Evolutionary conservation across 2,797 vertebrate species (phyloP).

Genomic region (Dendrocincla tyrannina): DNA sequence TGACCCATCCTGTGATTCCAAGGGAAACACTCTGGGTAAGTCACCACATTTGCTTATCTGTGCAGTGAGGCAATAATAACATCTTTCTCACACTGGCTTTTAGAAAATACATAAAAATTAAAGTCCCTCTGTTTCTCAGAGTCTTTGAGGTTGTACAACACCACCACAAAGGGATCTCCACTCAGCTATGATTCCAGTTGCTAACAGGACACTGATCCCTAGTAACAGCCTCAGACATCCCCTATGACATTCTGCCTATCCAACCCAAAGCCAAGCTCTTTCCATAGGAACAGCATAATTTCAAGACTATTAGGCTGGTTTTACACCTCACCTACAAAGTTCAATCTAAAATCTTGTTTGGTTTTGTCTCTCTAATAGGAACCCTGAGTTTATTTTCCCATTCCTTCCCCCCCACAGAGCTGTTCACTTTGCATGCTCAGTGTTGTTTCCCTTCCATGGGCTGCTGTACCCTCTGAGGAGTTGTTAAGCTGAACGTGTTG

Average conservation of each 20-base stretch:
- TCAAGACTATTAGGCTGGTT: neutral
- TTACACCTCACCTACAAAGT: neutral
- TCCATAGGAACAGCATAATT: neutral
- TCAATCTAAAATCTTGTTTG: slow-evolving; percentile 12
- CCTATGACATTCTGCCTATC: neutral
- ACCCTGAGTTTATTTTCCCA: slow-evolving; percentile 17
- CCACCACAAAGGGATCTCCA: fast-evolving
- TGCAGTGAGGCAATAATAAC: neutral
- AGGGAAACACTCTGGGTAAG: neutral
- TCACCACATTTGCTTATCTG: neutral
- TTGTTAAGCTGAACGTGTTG: slow-evolving; percentile 54
- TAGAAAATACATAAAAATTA: fast-evolving
- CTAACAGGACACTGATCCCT: neutral
- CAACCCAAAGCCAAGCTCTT: neutral
- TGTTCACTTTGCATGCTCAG: slow-evolving; percentile 25
- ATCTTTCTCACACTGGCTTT: fast-evolving
- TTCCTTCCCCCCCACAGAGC: neutral
- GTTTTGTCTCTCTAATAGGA: slow-evolving; percentile 32
- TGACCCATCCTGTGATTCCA: fast-evolving
- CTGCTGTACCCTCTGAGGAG: slow-evolving; percentile 57
- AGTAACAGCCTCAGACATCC: neutral
- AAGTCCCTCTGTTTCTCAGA: neutral
- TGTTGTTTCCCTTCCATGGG: neutral
- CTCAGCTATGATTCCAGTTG: neutral
- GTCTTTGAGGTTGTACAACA: neutral